phyloP scores from a whole-genome alignment of 2,113 vertebrate species.

The Origma solitaria region DNA sequence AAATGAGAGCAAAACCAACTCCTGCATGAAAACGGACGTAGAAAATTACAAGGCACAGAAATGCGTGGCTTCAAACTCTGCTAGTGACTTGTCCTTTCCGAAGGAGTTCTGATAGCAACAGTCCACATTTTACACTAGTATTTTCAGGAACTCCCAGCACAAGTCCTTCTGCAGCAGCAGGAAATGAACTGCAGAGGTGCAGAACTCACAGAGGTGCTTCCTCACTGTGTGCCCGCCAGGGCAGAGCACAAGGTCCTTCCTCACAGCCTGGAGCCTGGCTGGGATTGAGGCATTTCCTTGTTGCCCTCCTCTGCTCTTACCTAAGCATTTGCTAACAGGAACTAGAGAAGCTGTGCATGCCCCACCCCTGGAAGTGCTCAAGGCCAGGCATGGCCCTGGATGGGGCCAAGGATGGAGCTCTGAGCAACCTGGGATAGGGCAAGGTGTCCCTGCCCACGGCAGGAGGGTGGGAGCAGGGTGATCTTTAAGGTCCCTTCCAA shows the following conservation, averaged over 20 bases:
- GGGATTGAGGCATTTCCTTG: background rate
- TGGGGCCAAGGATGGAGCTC: background rate
- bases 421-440: background rate
- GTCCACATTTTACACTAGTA: background rate
- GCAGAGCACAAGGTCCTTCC: background rate
- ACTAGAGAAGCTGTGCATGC: background rate
- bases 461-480: background rate
- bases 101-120: background rate
- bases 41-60: background rate
- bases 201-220: background rate
- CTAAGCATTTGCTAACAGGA: background rate
- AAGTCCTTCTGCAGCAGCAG: background rate
- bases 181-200: background rate
- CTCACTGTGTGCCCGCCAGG: fast-evolving
- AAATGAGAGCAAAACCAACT: background rate
- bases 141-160: background rate
- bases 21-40: background rate
- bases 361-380: background rate
- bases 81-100: background rate
- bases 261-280: background rate
- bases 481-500: background rate
- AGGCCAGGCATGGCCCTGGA: background rate
- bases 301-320: background rate
- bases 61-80: background rate
- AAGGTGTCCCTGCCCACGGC: background rate